These are phyloP conservation scores for Cheilinus undulatus DNA, from an alignment of 2,113 vertebrate species.

Conservation along the genomic window DNA sequence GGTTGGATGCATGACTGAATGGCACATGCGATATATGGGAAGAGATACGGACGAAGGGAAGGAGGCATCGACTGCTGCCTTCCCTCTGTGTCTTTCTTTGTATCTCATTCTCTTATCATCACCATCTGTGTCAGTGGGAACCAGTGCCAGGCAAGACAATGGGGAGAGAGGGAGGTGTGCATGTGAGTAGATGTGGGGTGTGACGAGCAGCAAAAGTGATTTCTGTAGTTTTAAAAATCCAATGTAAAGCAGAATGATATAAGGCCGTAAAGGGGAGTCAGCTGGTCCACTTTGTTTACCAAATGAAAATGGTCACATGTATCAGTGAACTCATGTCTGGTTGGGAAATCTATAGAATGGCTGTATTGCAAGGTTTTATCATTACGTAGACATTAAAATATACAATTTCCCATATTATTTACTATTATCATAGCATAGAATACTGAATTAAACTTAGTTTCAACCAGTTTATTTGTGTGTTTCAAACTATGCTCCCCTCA, in stretches of 20 bases:
- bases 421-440: too few species aligned
- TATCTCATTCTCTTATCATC: slow-evolving; percentile 39
- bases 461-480: too few species aligned
- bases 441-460: too few species aligned
- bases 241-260: too few species aligned
- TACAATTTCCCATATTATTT: too few species aligned
- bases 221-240: slow-evolving; percentile 1
- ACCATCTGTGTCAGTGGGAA: slow-evolving; percentile 63
- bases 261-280: not conserved
- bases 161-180: slow-evolving; percentile 37
- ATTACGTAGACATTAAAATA: too few species aligned
- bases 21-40: slow-evolving; percentile 38
- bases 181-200: slow-evolving; percentile 16
- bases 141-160: slow-evolving; percentile 60
- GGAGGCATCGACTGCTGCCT: slow-evolving; percentile 28
- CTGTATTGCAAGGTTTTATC: not conserved
- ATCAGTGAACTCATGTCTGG: too few species aligned
- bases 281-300: not conserved
- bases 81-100: slow-evolving; percentile 31
- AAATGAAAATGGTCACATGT: not conserved
- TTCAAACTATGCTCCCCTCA: too few species aligned
- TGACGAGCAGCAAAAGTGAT: slow-evolving; percentile 17
- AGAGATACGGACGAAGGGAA: not conserved
- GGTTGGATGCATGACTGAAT: slow-evolving; percentile 17
- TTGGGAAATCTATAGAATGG: not conserved